phyloP scores from a whole-genome alignment of 2,888 invertebrate species.

The Oscheius onirici region DNA sequence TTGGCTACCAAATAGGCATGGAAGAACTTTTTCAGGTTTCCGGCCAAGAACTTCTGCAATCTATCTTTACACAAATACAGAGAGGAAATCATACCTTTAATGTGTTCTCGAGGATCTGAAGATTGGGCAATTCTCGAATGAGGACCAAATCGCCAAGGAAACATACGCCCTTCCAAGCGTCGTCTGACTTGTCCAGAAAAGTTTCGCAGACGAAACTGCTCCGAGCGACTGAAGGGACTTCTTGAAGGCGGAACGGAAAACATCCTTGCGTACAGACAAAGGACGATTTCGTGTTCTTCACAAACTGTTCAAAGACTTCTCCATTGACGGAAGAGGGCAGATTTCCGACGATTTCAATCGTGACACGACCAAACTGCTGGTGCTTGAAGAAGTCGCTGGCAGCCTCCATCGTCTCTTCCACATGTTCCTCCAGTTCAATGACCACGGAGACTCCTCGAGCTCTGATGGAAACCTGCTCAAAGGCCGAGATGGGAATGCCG shows the following conservation, averaged over 20 bases:
- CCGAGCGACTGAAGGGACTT: not conserved
- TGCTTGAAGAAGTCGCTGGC: not conserved
- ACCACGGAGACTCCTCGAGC: not conserved
- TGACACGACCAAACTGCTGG: not conserved
- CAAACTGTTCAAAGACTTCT: not conserved
- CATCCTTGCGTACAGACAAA: not conserved
- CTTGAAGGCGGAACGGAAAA: not conserved
- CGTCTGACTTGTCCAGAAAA: not conserved
- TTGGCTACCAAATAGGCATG: not conserved
- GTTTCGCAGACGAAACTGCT: not conserved
- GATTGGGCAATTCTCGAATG: not conserved
- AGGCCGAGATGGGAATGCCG: not conserved
- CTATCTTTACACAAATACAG: too few species aligned
- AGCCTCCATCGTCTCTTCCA: not conserved
- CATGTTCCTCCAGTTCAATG: not conserved
- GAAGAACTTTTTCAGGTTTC: not conserved
- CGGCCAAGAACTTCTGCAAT: not conserved
- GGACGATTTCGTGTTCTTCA: not conserved
- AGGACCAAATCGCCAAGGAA: not conserved
- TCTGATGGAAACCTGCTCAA: not conserved
- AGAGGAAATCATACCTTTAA: too few species aligned
- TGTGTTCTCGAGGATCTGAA: not conserved
- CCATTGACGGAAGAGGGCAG: not conserved
- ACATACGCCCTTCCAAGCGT: not conserved
- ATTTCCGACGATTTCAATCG: not conserved